Conservation (phyloP, 2,113 vertebrate genomes). For the Anhinga rufa region DNA sequence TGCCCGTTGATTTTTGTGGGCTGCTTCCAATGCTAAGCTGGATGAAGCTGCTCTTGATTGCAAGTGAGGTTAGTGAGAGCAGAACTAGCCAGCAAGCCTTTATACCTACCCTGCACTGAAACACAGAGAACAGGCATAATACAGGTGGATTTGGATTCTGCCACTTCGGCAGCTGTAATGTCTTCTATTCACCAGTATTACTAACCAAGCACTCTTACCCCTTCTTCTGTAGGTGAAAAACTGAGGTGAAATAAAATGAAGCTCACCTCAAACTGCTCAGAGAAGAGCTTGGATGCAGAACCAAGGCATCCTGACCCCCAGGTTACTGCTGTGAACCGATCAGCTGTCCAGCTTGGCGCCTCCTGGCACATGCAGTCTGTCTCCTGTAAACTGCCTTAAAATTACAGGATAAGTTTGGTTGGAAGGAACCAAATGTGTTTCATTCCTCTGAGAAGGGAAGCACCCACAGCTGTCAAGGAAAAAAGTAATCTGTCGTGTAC, state of each 20-base stretch:
- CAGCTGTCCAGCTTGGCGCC: rapidly evolving
- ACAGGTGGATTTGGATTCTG: background rate
- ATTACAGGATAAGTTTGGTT: background rate
- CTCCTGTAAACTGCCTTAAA: background rate
- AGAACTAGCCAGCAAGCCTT: background rate
- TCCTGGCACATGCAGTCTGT: background rate
- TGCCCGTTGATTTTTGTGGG: background rate
- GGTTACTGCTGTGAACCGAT: rapidly evolving
- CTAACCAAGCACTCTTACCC: background rate
- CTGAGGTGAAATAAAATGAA: background rate
- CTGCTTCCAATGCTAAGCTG: background rate
- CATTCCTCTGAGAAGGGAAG: background rate
- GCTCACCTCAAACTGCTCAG: background rate
- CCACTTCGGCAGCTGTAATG: background rate
- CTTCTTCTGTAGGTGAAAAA: background rate
- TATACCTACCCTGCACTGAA: background rate
- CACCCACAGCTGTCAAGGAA: background rate
- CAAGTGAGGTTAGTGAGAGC: rapidly evolving
- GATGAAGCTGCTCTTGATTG: background rate
- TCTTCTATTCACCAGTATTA: background rate
- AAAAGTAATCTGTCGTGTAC: background rate
- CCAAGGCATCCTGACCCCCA: background rate
- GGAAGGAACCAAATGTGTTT: background rate
- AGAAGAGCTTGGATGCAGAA: background rate
- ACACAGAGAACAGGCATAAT: background rate